Conservation (phyloP, 2,797 vertebrate genomes). For the Chrosomus eos region DNA sequence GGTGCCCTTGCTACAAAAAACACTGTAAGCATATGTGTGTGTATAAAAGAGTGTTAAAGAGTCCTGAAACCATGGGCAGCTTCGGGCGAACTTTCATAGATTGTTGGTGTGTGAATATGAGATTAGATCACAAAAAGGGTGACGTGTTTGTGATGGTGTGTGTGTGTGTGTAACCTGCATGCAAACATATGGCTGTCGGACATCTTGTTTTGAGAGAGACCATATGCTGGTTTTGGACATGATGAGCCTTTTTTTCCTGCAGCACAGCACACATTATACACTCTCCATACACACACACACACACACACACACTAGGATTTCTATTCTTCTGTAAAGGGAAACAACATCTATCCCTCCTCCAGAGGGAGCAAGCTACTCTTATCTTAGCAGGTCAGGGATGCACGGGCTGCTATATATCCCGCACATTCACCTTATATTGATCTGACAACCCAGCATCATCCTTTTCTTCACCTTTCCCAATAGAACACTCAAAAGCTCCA, state of each 20-base stretch:
- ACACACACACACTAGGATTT: conserved; percentile 43
- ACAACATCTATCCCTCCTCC: conserved; percentile 29
- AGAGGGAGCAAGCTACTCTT: conserved; percentile 47
- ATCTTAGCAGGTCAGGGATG: conserved; percentile 55
- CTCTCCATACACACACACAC: conserved; percentile 42
- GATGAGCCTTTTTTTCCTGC: conserved; percentile 9
- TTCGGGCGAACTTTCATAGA: conserved; percentile 5
- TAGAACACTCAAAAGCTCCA: conserved; percentile 21
- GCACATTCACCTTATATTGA: conserved; percentile 43
- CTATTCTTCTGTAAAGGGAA: conserved; percentile 20
- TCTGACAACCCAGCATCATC: conserved; percentile 29
- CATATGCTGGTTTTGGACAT: conserved; percentile 56
- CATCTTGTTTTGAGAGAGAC: conserved; percentile 58
- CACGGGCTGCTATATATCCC: conserved; percentile 35
- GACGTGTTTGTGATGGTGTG: conserved; percentile 21
- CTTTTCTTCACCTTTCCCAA: conserved; percentile 14
- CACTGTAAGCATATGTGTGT: background rate
- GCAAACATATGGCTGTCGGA: conserved; percentile 52
- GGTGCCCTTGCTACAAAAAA: background rate
- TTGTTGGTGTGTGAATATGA: conserved; percentile 27
- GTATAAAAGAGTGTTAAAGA: background rate
- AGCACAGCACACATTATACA: conserved; percentile 50
- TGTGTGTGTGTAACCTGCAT: conserved; percentile 65
- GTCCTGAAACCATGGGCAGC: background rate
- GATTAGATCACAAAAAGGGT: conserved; percentile 33